A percentile compares a stretch with the other conserved stretches of the same genome.
These are phyloP conservation scores for Caenorhabditis macrosperma DNA, from an alignment of 2,888 invertebrate species.

Conservation along the genomic window DNA sequence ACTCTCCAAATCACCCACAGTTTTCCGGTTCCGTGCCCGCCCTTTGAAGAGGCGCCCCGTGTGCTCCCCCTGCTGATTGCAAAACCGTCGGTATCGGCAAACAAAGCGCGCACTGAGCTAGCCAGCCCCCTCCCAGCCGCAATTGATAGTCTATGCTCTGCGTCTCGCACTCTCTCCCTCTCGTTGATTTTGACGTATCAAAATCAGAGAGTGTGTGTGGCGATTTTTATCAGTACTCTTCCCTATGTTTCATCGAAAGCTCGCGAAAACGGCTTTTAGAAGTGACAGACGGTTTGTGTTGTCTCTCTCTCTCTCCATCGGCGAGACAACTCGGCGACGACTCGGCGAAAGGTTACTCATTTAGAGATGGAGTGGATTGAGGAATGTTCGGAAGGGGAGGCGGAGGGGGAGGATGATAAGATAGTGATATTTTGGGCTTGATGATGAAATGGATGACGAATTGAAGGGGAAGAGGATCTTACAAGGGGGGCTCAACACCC, in stretches of 20 bases:
- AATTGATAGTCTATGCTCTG: conserved; percentile 12
- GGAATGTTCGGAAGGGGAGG: conserved; percentile 3
- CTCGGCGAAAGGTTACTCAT: conserved; percentile 43
- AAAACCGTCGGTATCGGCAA: conserved; percentile 42
- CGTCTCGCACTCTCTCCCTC: neutral
- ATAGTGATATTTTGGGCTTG: neutral
- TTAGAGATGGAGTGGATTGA: neutral
- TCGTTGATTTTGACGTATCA: conserved; percentile 62
- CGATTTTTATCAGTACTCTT: neutral
- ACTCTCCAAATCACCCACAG: no score
- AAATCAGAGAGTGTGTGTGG: conserved; percentile 53
- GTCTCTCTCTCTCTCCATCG: no score
- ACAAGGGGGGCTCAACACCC: no score
- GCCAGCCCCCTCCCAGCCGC: neutral
- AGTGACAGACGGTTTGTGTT: no score
- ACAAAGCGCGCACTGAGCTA: conserved; percentile 18
- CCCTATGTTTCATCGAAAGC: neutral
- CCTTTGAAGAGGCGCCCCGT: neutral
- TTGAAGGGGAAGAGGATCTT: no score
- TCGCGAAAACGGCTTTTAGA: conserved; percentile 41
- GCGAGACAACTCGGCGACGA: conserved; percentile 38
- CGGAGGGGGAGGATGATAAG: neutral
- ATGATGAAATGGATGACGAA: neutral
- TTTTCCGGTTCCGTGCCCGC: conserved; percentile 34
- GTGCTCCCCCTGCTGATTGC: conserved; percentile 22